phyloP scores from a whole-genome alignment of 2,797 vertebrate genomes.

The Phalloptychus januarius region DNA sequence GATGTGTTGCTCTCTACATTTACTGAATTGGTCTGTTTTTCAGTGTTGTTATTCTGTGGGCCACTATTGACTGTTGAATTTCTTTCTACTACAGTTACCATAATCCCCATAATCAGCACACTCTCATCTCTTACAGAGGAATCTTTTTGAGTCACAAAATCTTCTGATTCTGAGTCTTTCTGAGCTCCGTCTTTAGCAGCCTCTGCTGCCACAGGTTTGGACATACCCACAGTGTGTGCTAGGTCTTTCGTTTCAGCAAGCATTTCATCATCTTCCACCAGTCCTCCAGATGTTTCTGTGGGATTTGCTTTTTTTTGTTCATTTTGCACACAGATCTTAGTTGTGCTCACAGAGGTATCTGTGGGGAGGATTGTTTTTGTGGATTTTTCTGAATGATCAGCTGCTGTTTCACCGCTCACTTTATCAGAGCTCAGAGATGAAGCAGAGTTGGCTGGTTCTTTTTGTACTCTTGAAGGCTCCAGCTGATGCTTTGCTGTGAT shows the following conservation, averaged over 20 bases:
- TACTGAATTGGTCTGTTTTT: conserved; percentile 21
- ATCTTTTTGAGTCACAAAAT: conserved; percentile 34
- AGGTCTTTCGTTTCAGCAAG: conserved; percentile 22
- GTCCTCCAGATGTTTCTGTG: conserved; percentile 24
- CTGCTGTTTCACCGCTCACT: conserved; percentile 22
- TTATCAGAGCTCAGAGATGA: conserved; percentile 23
- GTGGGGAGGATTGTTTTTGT: conserved; percentile 18
- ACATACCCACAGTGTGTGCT: conserved; percentile 9
- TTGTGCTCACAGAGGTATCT: conserved; percentile 7
- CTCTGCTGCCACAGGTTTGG: conserved; percentile 19
- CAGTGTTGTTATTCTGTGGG: conserved; percentile 19
- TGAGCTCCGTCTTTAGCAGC: conserved; percentile 23
- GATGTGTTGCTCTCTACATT: conserved; percentile 30
- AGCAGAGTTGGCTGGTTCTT: conserved; percentile 23
- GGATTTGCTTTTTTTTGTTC: conserved; percentile 25
- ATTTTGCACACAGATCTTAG: conserved; percentile 22
- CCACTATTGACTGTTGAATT: conserved; percentile 8
- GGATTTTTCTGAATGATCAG: conserved; percentile 29
- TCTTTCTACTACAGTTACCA: conserved; percentile 67
- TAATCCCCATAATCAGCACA: conserved; percentile 71
- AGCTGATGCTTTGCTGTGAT: conserved; percentile 42
- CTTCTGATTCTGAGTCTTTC: conserved; percentile 33
- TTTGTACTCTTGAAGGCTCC: conserved; percentile 35
- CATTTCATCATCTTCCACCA: neutral
- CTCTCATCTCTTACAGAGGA: conserved; percentile 33